Evolutionary conservation across 2,797 vertebrate species (phyloP), one percentile per base, ranked within the genome.

Genomic region (Myripristis jacobus): DNA sequence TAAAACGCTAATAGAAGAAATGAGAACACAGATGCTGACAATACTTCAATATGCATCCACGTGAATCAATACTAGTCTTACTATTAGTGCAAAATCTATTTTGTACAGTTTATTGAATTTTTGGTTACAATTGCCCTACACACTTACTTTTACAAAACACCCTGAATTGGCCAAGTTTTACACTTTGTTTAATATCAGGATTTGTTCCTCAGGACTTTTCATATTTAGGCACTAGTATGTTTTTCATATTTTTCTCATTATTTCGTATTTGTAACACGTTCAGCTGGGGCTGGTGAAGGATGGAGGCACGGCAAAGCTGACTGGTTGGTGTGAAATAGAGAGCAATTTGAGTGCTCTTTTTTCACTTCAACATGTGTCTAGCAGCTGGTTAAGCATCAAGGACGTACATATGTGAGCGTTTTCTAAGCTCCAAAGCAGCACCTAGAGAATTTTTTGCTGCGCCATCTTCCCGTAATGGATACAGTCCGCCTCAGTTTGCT

Each of bases 341-440:
- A 60, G 38, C 38, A 59, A 36, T 70, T 83, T 81, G 46, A 66
- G 80, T 70, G 50, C 66, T 62, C 50, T 54, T 59, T 31, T 73
- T 78, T 63, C 55, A 44, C 55, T 63, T 51, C 58, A 63, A 80
- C 91, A 92, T 87, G 85, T 93, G 91, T 72, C 31, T 80, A 29
- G 73, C 90, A 92, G 89, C 90, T 91, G 90, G 62, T 50, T 16
- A 77, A 80, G 68, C 70, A 81, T 82, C 73, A 83, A 85, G 81
- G 81, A 86, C 82, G 31, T 55, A 78, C 82, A 87, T 22, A n/a
- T 88, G 83, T 72, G 73, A 90, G 79, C 46, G 70, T 76, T 84
- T 91, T 76, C 71, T 73, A 66, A 80, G 68, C 75, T 87, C 70
- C 66, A 81, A 79, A 84, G 75, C 65, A 80, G 50, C 73, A 82